Evolutionary conservation across 2,888 invertebrate genomes (phyloP).

Genomic region (Gryllus longicercus): DNA sequence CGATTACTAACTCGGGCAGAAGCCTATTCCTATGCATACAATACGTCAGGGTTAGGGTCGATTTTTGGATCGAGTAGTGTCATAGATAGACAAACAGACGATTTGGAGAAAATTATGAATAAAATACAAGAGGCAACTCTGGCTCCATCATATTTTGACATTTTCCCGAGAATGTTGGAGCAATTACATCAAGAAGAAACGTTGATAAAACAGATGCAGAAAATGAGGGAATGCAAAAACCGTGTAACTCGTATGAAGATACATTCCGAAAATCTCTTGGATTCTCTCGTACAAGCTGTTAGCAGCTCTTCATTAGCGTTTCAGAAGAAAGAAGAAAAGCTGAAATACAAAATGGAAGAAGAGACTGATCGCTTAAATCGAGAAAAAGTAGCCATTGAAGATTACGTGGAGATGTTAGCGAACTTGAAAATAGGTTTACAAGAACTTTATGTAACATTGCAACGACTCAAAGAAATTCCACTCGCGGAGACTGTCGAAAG

Average conservation of each 20-base stretch:
- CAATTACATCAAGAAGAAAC: background rate
- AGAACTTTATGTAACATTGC: background rate
- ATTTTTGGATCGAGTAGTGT: background rate
- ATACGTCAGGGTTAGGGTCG: background rate
- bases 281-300: background rate
- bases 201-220: background rate
- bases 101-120: background rate
- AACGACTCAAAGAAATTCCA: background rate
- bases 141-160: background rate
- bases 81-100: background rate
- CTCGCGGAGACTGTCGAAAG: background rate
- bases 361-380: background rate
- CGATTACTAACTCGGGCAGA: conserved; percentile 50
- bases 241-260: background rate
- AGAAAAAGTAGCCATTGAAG: background rate
- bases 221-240: background rate
- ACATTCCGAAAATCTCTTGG: background rate
- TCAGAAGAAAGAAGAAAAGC: background rate
- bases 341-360: background rate
- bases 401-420: background rate
- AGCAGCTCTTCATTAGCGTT: background rate
- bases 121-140: background rate
- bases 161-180: background rate
- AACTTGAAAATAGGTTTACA: background rate
- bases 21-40: background rate